Conservation (phyloP, 2,113 vertebrate genomes). For the Chlorocebus sabaeus region DNA sequence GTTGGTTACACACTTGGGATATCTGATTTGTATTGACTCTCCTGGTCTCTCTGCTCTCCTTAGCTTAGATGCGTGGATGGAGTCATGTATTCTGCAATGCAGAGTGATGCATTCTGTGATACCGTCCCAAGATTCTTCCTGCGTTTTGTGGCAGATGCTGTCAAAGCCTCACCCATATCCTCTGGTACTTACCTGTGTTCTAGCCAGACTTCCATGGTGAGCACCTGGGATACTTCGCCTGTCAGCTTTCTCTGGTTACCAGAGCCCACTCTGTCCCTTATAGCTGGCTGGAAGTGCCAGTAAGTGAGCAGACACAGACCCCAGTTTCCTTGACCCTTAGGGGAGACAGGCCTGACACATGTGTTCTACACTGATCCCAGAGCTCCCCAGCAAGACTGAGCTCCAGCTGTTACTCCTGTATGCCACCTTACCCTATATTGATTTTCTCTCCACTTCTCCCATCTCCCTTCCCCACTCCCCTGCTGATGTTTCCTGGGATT, state of each 20-base stretch:
- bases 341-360: not conserved
- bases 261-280: not conserved
- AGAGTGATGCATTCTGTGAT: not conserved
- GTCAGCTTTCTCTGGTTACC: not conserved
- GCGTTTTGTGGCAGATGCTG: not conserved
- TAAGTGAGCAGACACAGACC: not conserved
- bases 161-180: not conserved
- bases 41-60: not conserved
- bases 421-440: not conserved
- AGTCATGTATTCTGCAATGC: not conserved
- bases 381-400: not conserved
- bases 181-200: not conserved
- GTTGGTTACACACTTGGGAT: not conserved
- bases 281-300: not conserved
- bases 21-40: not conserved
- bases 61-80: not conserved
- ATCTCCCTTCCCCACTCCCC: not conserved
- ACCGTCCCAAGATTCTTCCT: not conserved
- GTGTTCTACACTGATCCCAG: not conserved
- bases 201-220: not conserved
- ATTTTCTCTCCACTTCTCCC: not conserved
- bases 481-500: not conserved
- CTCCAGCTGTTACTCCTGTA: accelerated
- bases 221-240: not conserved
- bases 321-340: not conserved